Base-by-base conservation (phyloP, 2,797 vertebrate genomes). In the Hylomyscus alleni region DNA sequence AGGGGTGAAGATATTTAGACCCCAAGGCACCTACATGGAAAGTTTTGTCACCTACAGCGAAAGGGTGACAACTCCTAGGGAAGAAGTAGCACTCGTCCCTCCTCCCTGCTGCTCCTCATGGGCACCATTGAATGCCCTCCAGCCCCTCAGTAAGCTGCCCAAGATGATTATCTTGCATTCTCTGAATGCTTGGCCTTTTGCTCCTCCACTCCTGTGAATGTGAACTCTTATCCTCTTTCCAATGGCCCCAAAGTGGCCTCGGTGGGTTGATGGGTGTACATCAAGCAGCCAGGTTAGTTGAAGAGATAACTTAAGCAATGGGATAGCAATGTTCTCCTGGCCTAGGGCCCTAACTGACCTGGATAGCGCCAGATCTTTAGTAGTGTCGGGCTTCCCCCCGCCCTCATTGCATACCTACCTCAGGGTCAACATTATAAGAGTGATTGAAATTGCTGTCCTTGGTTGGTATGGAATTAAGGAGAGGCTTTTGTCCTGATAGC, bases 401-500 rank as follows among this genome's bases (percentile, higher is more conserved):
- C 24, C 37, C 47, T 24, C 34, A 56, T 62, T 90, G 19, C 86
- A 7, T 58, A 72, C 62, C 50, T 58, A 72, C 62, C 50, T 92
- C 89, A 50, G 69, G 77, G 93, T 97, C 40, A 94, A 92, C 82
- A 81, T 83, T 92, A 65, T 87, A 76, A 93, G 95, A 84, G 90
- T 83, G 85, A 94, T 89, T 95, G 92, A 94, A 92, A 97, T 89
- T 69, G 62, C 95, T 93, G 58, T 72, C 94, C 90, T 93, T 17
- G 0, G 81, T 93, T 93, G 76, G 97, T 80, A 76, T 52, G 62
- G 95, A 96, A 96, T 97, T 95, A 97, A 93, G 87, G 52, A 84
- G 40, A 92, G 19, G 82, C 47, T 89, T 95, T 94, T 69, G 90
- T 91, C 82, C 86, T 97, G 95, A 88, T 34, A 97, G 87, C 75